Conservation (phyloP, 2,113 vertebrate genomes). For the Dasyornis broadbenti region DNA sequence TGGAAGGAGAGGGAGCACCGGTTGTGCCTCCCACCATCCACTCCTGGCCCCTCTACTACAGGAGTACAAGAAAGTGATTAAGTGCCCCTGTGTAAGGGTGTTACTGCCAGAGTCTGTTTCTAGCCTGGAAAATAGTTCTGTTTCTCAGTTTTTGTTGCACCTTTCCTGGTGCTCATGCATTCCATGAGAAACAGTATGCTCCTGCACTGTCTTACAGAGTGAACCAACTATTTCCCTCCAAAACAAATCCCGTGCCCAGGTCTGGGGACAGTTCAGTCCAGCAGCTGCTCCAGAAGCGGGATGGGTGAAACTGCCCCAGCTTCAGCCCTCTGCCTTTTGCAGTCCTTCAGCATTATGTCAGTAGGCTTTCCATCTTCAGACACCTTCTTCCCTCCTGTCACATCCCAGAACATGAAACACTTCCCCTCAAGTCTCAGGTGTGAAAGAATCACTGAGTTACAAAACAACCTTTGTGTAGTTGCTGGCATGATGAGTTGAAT, state of each 20-base stretch:
- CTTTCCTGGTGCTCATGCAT: not conserved
- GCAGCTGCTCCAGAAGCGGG: not conserved
- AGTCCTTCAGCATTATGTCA: not conserved
- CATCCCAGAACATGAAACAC: not conserved
- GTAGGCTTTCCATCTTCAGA: not conserved
- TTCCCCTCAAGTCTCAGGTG: not conserved
- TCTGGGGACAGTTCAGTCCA: not conserved
- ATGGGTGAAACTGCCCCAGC: not conserved
- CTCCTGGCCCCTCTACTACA: not conserved
- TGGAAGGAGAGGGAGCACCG: not conserved
- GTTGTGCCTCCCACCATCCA: not conserved
- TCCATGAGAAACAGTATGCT: not conserved
- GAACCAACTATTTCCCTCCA: not conserved
- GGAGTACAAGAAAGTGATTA: not conserved
- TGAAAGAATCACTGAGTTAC: not conserved
- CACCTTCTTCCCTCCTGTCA: not conserved
- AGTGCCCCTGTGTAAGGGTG: fast-evolving
- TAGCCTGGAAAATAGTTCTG: not conserved
- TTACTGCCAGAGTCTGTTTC: not conserved
- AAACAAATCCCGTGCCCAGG: not conserved
- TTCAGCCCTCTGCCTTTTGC: not conserved
- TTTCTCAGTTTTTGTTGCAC: not conserved
- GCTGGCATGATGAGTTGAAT: not conserved
- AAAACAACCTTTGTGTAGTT: not conserved
- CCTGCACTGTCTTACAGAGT: not conserved